Conservation (phyloP, 2,797 vertebrate species). For the Pangasius djambal region DNA sequence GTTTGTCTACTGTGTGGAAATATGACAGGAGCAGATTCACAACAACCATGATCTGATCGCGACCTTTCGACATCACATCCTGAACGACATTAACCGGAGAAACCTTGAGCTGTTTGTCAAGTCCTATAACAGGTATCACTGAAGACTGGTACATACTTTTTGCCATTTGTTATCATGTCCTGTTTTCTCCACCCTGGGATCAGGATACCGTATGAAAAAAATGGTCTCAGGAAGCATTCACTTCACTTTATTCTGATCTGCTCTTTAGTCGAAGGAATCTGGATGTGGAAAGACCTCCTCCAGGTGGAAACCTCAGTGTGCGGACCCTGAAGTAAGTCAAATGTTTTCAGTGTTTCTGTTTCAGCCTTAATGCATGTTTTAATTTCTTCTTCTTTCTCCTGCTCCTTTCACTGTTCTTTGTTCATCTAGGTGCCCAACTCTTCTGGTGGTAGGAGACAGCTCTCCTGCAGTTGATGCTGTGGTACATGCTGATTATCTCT, state of each 20-base stretch:
- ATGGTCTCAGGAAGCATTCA: not conserved
- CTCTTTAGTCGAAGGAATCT: conserved; percentile 78
- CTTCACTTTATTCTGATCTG: conserved; percentile 7
- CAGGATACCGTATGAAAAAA: not conserved
- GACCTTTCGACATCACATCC: conserved; percentile 89
- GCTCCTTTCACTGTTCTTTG: not conserved
- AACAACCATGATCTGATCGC: conserved; percentile 86
- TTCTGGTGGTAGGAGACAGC: conserved; percentile 90
- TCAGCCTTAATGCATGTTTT: not conserved
- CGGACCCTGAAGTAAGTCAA: conserved; percentile 86
- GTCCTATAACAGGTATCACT: conserved; percentile 84
- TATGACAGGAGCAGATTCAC: conserved; percentile 87
- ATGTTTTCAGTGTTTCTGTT: not conserved
- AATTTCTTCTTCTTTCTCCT: not conserved
- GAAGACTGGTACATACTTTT: not conserved
- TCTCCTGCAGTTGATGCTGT: conserved; percentile 91
- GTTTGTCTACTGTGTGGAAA: not conserved
- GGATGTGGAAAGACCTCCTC: conserved; percentile 86
- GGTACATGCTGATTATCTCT: conserved; percentile 67
- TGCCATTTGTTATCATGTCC: not conserved
- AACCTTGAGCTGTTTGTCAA: conserved; percentile 90
- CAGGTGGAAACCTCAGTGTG: conserved; percentile 73
- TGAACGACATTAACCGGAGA: conserved; percentile 85
- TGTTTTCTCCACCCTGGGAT: not conserved
- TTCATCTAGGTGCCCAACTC: conserved; percentile 80